A percentile compares a stretch with the other conserved stretches of the same genome.
phyloP scores from a whole-genome alignment of 2,888 invertebrate species.

The Sinelater perroti region DNA sequence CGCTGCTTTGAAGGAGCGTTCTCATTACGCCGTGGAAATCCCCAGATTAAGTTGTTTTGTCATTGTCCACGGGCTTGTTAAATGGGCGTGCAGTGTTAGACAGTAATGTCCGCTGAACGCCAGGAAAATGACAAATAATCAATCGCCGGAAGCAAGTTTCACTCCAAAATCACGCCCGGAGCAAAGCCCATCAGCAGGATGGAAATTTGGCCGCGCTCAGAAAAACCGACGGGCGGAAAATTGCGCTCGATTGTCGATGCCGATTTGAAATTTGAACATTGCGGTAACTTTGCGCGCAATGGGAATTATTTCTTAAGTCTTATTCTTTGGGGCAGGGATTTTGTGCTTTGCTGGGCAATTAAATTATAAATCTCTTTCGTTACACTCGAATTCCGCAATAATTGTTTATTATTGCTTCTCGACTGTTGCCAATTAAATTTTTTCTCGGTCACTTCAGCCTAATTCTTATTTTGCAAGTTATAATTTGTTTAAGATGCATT shows the following conservation, averaged over 20 bases:
- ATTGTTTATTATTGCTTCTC: constrained; percentile 17
- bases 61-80: constrained; percentile 8
- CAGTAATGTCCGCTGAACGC: background rate
- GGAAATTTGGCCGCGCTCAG: constrained; percentile 11
- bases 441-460: no score
- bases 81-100: constrained; percentile 3
- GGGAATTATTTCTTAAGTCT: no score
- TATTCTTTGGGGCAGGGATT: no score
- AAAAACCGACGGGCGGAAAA: constrained; percentile 9
- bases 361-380: constrained; percentile 17
- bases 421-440: constrained; percentile 2
- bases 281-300: constrained; percentile 7
- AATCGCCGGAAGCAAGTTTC: constrained; percentile 5
- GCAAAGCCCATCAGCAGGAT: constrained; percentile 7
- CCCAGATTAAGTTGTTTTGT: constrained; percentile 15
- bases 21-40: constrained; percentile 14
- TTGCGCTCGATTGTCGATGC: constrained; percentile 12
- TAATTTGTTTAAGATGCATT: no score
- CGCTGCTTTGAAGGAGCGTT: constrained; percentile 4
- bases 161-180: background rate
- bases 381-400: constrained; percentile 1
- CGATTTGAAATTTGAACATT: constrained; percentile 18
- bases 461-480: no score
- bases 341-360: constrained; percentile 3
- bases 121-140: constrained; percentile 6